phyloP scores from a whole-genome alignment of 2,113 vertebrate genomes.

The Mormoops blainvillei region DNA sequence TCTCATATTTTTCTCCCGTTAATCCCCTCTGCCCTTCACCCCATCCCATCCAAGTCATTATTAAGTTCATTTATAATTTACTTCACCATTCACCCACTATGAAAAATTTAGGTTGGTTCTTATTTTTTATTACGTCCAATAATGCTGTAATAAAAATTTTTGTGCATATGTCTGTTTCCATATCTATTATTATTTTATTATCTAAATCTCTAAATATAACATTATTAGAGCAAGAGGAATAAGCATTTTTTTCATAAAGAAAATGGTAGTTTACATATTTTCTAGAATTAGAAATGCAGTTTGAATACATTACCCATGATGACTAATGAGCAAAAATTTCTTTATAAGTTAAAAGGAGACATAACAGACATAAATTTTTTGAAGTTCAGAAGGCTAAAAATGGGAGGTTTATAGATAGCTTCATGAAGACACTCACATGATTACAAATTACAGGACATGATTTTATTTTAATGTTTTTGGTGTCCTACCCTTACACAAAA shows the following conservation, averaged over 20 bases:
- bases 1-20: too few relatives aligned
- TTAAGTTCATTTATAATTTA: neutral
- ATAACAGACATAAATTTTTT: neutral
- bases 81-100: neutral
- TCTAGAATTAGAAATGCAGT: slow-evolving; percentile 26
- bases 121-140: slow-evolving; percentile 9
- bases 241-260: neutral
- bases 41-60: too few relatives aligned
- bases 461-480: slow-evolving; percentile 1
- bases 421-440: neutral
- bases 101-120: neutral
- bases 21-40: too few relatives aligned
- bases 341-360: neutral
- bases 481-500: neutral
- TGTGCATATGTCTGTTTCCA: neutral
- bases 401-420: neutral
- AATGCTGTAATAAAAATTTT: neutral
- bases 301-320: neutral
- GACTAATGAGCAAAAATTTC: neutral
- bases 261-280: neutral
- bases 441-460: neutral
- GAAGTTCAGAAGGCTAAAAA: neutral
- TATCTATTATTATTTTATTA: neutral
- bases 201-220: neutral
- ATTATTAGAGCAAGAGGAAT: neutral